phyloP scores from a whole-genome alignment of 2,888 invertebrate species.

The Halictus quadricinctus region DNA sequence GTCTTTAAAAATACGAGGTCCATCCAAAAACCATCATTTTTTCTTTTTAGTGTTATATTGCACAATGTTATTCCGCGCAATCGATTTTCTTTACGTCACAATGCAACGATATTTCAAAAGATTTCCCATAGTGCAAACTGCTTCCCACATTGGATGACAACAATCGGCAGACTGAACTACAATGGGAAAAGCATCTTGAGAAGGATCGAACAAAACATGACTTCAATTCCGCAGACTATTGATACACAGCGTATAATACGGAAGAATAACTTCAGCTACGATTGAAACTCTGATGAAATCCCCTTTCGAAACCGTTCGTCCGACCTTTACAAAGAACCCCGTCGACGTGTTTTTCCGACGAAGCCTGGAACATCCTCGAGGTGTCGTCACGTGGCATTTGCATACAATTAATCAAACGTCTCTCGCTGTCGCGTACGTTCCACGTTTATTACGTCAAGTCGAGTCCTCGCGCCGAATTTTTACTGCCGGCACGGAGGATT shows the following conservation, averaged over 20 bases:
- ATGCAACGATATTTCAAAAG: too few species aligned
- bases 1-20: too few species aligned
- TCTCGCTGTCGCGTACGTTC: background rate
- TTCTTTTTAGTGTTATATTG: too few species aligned
- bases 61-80: too few species aligned
- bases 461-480: conserved; percentile 34
- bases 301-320: conserved; percentile 40
- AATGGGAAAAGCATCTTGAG: background rate
- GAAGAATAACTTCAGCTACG: conserved; percentile 36
- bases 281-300: conserved; percentile 56
- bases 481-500: conserved; percentile 35
- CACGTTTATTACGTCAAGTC: background rate
- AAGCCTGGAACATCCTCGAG: conserved; percentile 61
- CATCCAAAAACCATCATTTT: too few species aligned
- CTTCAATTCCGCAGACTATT: background rate
- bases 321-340: conserved; percentile 25
- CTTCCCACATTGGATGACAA: too few species aligned
- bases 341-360: conserved; percentile 31
- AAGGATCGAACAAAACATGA: background rate
- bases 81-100: too few species aligned
- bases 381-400: conserved; percentile 62
- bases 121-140: too few species aligned
- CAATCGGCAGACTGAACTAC: background rate
- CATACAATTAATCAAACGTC: conserved; percentile 63
- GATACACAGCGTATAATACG: conserved; percentile 39